Evolutionary conservation across 1,140 invertebrate genomes (phyloP), one percentile per base, ranked within the genome.

Genomic region (Euwallacea fornicatus): DNA sequence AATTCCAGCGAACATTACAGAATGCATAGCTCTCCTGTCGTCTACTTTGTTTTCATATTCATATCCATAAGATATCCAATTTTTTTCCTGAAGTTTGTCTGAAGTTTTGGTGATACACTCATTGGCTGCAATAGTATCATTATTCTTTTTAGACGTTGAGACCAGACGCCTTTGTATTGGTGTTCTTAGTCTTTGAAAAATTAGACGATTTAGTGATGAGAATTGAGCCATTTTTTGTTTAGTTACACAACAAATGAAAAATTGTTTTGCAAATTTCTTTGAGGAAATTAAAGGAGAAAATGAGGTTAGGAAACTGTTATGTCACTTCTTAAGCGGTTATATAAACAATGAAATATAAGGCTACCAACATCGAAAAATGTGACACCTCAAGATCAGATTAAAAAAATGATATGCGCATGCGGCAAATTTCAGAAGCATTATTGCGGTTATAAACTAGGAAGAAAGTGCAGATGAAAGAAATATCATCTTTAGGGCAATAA

Each of bases 21-120:
- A 74, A 77, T 94, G 88, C 69, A 90, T 85, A 0, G 77, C 73
- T 73, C 87, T 88, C 54, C 86, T 85, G 83, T 97, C 95, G 2
- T 84, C 78, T 10, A 85, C 81, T 76, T 92, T 83, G 68, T 86
- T 83, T 0, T 83, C 81, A 0, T 83, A 78, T 76, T 88, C 84
- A 76, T 89, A 96, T 2, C 95, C 95, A 81, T 89, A 95, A 79
- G 87, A 90, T 50, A 93, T 83, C 93, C 93, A 96, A 79, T 93
- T 91, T 80, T 93, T 74, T 53, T 70, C 69, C 54, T 69, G 50
- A 1, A 68, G 44, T 61, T 68, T 16, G n/a, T 62, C 10, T 8
- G 21, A 13, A 7, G 16, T 54, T 11, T 21, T 54, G n/a, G 72
- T 69, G 10, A 66, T 74, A 50, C 62, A 62, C 7, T 61, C 69